Percentiles rank a stretch among this genome's conserved stretches.
These are phyloP conservation scores for Crocodylus rhombifer DNA, from an alignment of 2,797 vertebrate genomes.

Conservation along the genomic window DNA sequence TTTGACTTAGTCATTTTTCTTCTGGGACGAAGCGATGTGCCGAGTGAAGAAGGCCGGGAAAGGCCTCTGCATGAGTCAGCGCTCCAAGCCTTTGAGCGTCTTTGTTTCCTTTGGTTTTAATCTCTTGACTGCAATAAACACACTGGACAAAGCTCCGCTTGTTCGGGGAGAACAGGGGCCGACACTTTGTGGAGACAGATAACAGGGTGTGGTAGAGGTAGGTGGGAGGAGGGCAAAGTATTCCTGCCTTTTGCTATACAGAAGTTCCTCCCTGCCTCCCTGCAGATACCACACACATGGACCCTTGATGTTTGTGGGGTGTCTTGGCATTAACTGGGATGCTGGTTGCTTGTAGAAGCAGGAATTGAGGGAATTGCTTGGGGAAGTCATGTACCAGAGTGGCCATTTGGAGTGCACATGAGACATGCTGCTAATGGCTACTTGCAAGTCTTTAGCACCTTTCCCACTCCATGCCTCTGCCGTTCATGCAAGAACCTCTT, in stretches of 20 bases:
- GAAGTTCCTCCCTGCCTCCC: background rate
- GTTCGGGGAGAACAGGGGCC: background rate
- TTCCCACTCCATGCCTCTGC: background rate
- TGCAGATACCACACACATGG: background rate
- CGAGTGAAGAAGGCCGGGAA: conserved; percentile 54
- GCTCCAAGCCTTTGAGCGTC: conserved; percentile 52
- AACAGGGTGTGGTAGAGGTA: background rate
- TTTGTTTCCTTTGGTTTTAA: conserved; percentile 69
- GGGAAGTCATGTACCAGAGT: rapidly evolving
- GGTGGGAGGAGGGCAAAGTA: background rate
- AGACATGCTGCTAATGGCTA: background rate
- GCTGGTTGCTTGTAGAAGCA: background rate
- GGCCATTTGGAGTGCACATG: background rate
- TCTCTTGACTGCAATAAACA: conserved; percentile 56
- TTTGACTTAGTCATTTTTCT: conserved; percentile 62
- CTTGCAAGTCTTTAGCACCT: background rate
- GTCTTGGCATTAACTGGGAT: background rate
- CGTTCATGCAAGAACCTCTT: rapidly evolving
- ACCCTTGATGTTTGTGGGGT: background rate
- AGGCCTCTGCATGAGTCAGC: conserved; percentile 37
- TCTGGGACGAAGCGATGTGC: conserved; percentile 47
- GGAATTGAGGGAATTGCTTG: background rate
- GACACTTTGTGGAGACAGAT: background rate
- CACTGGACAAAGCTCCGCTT: conserved; percentile 54
- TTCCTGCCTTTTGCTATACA: background rate